Base-by-base conservation (phyloP, 2,113 vertebrate genomes). In the Lamprotornis superbus region DNA sequence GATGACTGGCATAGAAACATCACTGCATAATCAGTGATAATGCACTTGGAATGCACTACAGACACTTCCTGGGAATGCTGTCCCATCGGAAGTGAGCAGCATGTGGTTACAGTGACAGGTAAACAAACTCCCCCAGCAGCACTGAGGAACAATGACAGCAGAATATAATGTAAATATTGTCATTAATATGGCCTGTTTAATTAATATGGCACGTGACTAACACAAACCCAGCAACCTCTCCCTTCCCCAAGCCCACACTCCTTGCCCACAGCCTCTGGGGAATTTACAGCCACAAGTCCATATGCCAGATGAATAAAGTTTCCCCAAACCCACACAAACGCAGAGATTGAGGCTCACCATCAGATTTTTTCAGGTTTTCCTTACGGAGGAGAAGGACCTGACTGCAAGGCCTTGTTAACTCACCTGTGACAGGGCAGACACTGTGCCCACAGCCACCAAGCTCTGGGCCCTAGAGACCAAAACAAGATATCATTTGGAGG, bases 1-100 rank as follows among this genome's bases (percentile, higher is more conserved):
- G 55, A 46, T 10, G 6, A 20, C 37, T 65, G n/a, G 31, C 35
- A 31, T 5, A 35, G 33, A 64, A 83, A 80, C 19, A 28, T 3
- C 61, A 19, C n/a, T 68, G 39, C 63, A 52, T 10, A 6, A 37
- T 6, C 31, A 68, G 31, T 42, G 40, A 42, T 42, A 42, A 42
- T 42, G 40, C 40, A 37, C 37, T 9, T 33, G 63, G 83, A 50
- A 60, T 44, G 37, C 46, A 19, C 5, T 1, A 0, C 27, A 52
- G 46, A 12, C 18, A 3, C 55, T 46, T 53, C 55, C 53, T 60
- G 40, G 60, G 42, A 94, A 56, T 74, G 37, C 59, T 35, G 33
- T 56, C 19, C 55, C 16, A 15, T 24, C 0, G 3, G 49, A 60
- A 39, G 12, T 13, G 69, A 90, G 30, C 12, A 30, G 30, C 0